Conservation (phyloP, 2,888 invertebrate species). For the Cephus sareptanus region DNA sequence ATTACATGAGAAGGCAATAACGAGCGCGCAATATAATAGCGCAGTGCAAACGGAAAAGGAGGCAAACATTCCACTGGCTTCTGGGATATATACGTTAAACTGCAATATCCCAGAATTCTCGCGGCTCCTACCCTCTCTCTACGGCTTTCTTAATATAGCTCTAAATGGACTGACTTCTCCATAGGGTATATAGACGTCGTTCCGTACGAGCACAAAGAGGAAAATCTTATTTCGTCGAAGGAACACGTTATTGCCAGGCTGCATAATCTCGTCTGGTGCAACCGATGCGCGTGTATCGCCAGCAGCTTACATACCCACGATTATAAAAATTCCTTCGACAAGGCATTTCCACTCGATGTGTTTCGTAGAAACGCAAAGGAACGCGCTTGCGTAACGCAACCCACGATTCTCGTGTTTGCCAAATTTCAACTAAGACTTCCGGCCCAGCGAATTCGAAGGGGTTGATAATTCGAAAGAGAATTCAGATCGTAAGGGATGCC, state of each 20-base stretch:
- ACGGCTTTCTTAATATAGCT: not conserved
- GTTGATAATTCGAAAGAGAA: not conserved
- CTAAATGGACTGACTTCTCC: not conserved
- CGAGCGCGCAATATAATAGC: slow-evolving; percentile 47
- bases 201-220: not conserved
- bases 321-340: not conserved
- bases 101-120: slow-evolving; percentile 49
- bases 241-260: not conserved
- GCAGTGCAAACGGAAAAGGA: slow-evolving; percentile 33
- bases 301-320: not conserved
- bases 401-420: not conserved
- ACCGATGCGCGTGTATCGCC: not conserved
- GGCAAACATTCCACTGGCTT: slow-evolving; percentile 23
- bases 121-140: slow-evolving; percentile 8
- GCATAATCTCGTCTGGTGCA: not conserved
- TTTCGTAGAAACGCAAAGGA: not conserved
- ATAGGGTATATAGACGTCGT: not conserved
- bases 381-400: not conserved
- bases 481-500: not conserved
- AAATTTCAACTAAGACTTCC: not conserved
- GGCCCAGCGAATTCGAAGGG: not conserved
- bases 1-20: slow-evolving; percentile 52
- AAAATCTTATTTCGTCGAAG: not conserved
- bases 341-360: not conserved
- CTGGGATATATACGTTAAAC: slow-evolving; percentile 38